These are phyloP conservation scores for Tamandua tetradactyla DNA, from an alignment of 2,797 vertebrate genomes.

Conservation along the genomic window DNA sequence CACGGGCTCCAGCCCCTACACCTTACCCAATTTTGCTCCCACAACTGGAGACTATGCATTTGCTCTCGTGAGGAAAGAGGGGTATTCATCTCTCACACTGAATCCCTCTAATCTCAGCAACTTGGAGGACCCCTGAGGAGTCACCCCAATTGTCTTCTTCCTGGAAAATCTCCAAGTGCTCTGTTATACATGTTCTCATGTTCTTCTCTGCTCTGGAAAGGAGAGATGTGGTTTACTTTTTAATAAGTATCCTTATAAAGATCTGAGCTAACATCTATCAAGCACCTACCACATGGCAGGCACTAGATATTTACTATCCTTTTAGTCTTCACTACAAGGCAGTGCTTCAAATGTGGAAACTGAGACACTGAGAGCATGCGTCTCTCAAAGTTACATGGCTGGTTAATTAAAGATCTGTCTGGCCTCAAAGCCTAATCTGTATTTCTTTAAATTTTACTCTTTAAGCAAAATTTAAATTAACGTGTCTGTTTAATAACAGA, in stretches of 20 bases:
- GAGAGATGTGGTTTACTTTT: not conserved
- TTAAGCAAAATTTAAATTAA: slow-evolving; percentile 53
- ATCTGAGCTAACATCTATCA: not conserved
- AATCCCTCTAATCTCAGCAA: not conserved
- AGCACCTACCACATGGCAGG: not conserved
- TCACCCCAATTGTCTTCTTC: not conserved
- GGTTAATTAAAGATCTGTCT: not conserved
- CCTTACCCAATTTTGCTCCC: not conserved
- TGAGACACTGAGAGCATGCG: not conserved
- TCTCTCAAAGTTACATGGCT: not conserved
- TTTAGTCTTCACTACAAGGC: not conserved
- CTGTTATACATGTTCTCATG: not conserved
- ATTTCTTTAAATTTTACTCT: slow-evolving; percentile 55
- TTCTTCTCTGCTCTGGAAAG: slow-evolving; percentile 28
- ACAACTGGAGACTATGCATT: not conserved
- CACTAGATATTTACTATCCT: not conserved
- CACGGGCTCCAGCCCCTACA: not conserved
- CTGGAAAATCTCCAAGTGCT: not conserved
- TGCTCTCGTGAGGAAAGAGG: not conserved
- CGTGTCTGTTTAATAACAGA: slow-evolving; percentile 55
- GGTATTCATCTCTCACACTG: not conserved
- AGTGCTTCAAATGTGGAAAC: slow-evolving; percentile 17
- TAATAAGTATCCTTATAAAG: not conserved
- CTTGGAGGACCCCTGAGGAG: not conserved
- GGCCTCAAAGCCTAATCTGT: not conserved